Evolutionary conservation across 2,888 invertebrate species (phyloP).

Genomic region (Papilio demoleus): DNA sequence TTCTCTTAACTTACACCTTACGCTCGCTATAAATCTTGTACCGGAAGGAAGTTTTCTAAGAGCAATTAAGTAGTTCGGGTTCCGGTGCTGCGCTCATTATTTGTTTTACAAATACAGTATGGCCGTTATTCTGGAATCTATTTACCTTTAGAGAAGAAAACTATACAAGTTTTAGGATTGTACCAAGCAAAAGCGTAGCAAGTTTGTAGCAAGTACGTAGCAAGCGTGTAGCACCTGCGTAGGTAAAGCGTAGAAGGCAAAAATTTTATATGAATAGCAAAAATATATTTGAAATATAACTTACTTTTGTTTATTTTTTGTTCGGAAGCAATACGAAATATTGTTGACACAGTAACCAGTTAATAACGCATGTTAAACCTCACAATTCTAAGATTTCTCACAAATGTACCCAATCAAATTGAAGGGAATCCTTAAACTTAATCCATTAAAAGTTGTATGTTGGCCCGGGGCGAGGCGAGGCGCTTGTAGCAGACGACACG

Average conservation of each 20-base stretch:
- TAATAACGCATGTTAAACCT: constrained; percentile 7
- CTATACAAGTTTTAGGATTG: background rate
- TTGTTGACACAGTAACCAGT: background rate
- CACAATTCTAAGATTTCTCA: background rate
- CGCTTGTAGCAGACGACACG: background rate
- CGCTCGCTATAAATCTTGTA: constrained; percentile 8
- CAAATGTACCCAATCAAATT: constrained; percentile 9
- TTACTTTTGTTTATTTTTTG: background rate
- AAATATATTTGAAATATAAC: background rate
- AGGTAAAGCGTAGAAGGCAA: background rate
- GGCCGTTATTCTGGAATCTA: background rate
- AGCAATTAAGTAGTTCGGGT: constrained; percentile 14
- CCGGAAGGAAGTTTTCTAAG: constrained; percentile 21
- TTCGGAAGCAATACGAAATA: too few species aligned
- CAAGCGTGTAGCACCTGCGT: background rate
- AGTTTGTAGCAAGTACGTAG: background rate
- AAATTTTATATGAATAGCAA: background rate
- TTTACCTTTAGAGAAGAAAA: background rate
- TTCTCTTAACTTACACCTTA: constrained; percentile 1
- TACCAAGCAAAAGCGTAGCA: too few species aligned
- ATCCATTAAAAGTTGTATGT: constrained; percentile 15
- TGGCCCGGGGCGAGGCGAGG: background rate
- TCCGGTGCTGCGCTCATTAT: constrained; percentile 6
- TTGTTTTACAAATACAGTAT: constrained; percentile 9
- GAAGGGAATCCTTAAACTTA: constrained; percentile 8